A percentile compares a stretch with the other conserved stretches of the same genome.
Evolutionary conservation across 2,797 vertebrate species (phyloP).

Genomic region (Calcarius lapponicus): DNA sequence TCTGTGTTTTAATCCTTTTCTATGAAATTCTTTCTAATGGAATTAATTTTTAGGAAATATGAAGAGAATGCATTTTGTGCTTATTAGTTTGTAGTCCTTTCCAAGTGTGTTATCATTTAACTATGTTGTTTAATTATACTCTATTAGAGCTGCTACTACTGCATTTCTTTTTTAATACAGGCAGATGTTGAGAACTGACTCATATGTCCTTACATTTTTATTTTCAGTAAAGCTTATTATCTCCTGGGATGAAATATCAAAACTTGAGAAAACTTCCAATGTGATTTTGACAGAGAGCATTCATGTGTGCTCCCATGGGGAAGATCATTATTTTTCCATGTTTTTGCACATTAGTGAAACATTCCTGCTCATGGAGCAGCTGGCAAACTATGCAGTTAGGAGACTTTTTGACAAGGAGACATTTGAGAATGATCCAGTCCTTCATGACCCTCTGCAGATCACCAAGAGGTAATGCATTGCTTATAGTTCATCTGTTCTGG

Average conservation of each 20-base stretch:
- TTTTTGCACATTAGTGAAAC: conserved; percentile 94
- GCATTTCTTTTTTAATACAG: neutral
- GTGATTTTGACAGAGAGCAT: conserved; percentile 95
- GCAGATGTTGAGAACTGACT: conserved; percentile 9
- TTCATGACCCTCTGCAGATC: conserved; percentile 90
- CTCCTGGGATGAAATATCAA: conserved; percentile 95
- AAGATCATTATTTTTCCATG: conserved; percentile 98
- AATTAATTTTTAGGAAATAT: neutral
- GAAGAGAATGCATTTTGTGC: neutral
- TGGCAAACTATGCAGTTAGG: conserved; percentile 90
- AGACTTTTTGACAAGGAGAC: conserved; percentile 96
- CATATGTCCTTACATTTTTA: conserved; percentile 27
- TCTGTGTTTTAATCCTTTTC: neutral
- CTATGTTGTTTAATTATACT: neutral
- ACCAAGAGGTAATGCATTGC: conserved; percentile 87
- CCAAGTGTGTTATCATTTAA: neutral
- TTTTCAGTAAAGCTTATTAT: conserved; percentile 91
- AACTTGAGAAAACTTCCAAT: conserved; percentile 91
- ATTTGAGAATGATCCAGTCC: conserved; percentile 86
- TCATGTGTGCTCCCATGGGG: conserved; percentile 86
- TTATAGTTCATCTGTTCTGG: neutral
- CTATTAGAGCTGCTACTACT: neutral
- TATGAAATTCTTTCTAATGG: neutral
- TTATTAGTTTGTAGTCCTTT: neutral
- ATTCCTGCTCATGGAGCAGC: conserved; percentile 94